Evolutionary conservation across 1,140 invertebrate genomes (phyloP), one percentile per base, ranked within the genome.

Genomic region (Diprion similis): DNA sequence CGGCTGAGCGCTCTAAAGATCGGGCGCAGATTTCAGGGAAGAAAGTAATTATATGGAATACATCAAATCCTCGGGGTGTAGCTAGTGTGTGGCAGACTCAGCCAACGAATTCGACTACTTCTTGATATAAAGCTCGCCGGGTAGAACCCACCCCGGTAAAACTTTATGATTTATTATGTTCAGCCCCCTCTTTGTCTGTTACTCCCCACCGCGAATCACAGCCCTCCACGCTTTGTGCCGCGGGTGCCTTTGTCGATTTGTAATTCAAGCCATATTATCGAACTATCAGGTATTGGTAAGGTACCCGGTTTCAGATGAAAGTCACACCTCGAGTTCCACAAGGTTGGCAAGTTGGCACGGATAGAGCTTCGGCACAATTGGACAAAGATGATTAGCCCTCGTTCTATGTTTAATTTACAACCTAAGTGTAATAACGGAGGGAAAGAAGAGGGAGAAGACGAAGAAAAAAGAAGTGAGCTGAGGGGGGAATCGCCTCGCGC

Each of bases 1-100:
- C 71, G 46, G 71, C 68, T 68, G 70, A 76, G 74, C 67, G 24
- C 24, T 37, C 24, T 37, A 37, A 37, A 79, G 76, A 80, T 80
- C 79, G 71, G n/a, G 73, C 70, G 75, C 70, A 76, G 75, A 80
- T 80, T 75, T 75, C 74, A 74, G 77, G n/a, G 75, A 80, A 72
- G 74, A 80, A 80, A 80, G 76, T 78, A 80, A 80, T 80, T 80
- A 80, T 78, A 73, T 78, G 73, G 78, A 76, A 80, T 80, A 78
- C 77, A 78, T 78, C 74, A 73, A 73, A 78, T 59, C 48, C 68
- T 19, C 66, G 11, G 37, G 47, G 66, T 59, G 48, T 47, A 47
- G 65, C 70, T n/a, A 51, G 48, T 73, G 67, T 68, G 66, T 67
- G 67, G 66, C 72, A 48, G 15, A 19, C 48, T 48, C 24, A 48